phyloP scores from a whole-genome alignment of 53 echinoderm and acorn worm species.

The Paracentrotus lividus region DNA sequence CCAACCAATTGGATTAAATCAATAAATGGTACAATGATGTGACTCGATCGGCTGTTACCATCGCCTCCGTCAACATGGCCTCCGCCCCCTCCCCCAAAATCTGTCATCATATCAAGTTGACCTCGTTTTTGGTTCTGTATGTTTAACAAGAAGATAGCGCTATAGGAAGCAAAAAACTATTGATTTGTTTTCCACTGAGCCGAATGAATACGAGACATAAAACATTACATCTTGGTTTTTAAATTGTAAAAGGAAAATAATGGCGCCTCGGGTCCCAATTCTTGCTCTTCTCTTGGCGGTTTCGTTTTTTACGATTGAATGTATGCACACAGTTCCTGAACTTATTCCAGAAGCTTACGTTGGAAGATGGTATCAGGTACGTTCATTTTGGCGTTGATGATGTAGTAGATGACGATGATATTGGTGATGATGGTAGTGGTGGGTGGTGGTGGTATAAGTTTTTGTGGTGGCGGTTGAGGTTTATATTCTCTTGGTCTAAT shows the following conservation, averaged over 20 bases:
- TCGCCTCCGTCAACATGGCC: background rate
- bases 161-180: background rate
- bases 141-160: background rate
- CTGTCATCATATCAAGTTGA: background rate
- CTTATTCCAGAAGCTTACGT: conserved; percentile 73
- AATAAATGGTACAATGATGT: no score
- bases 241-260: background rate
- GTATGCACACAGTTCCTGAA: conserved; percentile 75
- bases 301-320: conserved; percentile 3
- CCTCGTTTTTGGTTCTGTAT: background rate
- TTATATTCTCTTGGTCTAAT: no score
- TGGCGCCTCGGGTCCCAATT: background rate
- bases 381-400: background rate
- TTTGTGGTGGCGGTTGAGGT: no score
- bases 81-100: background rate
- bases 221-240: background rate
- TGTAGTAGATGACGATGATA: no score
- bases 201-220: background rate
- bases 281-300: background rate
- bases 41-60: no score
- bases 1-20: no score
- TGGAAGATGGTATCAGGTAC: conserved; percentile 88
- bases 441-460: no score
- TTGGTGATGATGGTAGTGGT: no score
- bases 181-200: background rate